phyloP scores from a whole-genome alignment of 2,888 invertebrate genomes.

The Cerastis rubricosa region DNA sequence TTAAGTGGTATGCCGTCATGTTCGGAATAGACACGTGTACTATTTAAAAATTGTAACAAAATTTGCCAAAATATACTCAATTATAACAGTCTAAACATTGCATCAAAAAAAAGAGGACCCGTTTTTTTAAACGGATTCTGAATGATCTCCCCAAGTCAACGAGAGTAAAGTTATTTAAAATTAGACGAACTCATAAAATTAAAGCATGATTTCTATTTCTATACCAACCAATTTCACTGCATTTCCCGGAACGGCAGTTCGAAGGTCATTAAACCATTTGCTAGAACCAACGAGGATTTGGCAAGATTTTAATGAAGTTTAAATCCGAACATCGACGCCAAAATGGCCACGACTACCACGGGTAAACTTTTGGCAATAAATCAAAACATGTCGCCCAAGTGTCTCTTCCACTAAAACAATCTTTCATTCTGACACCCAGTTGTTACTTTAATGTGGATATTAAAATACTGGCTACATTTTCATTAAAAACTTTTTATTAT shows the following conservation, averaged over 20 bases:
- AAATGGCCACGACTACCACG: slow-evolving; percentile 57
- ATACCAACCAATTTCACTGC: slow-evolving; percentile 22
- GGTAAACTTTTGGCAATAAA: slow-evolving; percentile 72
- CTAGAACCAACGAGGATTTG: slow-evolving; percentile 59
- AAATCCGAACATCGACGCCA: slow-evolving; percentile 54
- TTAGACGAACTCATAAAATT: slow-evolving; percentile 25
- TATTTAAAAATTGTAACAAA: not conserved
- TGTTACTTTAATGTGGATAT: slow-evolving; percentile 22
- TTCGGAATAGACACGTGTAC: not conserved
- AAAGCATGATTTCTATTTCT: slow-evolving; percentile 23
- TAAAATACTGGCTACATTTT: not conserved
- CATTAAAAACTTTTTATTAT: not conserved
- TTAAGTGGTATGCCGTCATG: not conserved
- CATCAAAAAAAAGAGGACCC: not conserved
- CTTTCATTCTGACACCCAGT: slow-evolving; percentile 38
- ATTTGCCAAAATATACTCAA: not conserved
- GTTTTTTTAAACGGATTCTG: not conserved
- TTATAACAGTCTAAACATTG: not conserved
- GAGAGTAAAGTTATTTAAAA: not conserved
- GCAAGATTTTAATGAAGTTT: slow-evolving; percentile 66
- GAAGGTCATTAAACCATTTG: slow-evolving; percentile 68
- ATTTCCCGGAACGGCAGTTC: slow-evolving; percentile 24
- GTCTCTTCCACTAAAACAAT: slow-evolving; percentile 57
- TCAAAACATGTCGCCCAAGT: slow-evolving; percentile 68
- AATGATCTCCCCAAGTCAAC: not conserved